Base-by-base conservation (phyloP, 23 tunicate species). In the Phallusia fumigata region DNA sequence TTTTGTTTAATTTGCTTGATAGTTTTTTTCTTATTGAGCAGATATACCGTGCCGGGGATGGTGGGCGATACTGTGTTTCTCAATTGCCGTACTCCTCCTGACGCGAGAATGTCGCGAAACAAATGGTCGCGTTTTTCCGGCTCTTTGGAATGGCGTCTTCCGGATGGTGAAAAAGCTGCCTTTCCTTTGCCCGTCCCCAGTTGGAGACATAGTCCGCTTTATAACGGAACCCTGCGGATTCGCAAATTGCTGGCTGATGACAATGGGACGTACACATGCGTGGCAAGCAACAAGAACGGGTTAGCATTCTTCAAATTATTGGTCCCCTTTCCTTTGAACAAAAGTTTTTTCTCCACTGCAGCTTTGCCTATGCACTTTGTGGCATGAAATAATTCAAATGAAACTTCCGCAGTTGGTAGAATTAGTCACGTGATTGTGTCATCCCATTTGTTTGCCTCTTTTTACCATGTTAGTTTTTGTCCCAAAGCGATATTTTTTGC, bases 131-230 rank as follows among this genome's bases (percentile, higher is more conserved):
- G 80, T 6, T 44, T 26, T 35, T 19, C 44, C 77, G 51, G 52
- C 5, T 36, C 45, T 35, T 31, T 77, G 19, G 44, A 33, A 21
- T 86, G 90, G 90, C 34, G 31, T 2, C 83, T 81, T 52, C 90
- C 90, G 30, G 33, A 77, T 35, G 90, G 90, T 47, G 90, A 74
- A 19, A 18, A 30, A 11, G 84, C 84, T 34, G 80, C 79, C 1
- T 86, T 86, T 73, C 90, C 90, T 8, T 40, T 49, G 0, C 90
- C 90, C 0, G 51, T 80, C 5, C 90, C 84, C 40, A 80, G 73
- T 32, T 86, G 83, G 80, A 77, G 90, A 64, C 90, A 86, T 80
- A 73, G 84, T 36, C 80, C 80, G 32, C 80, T 50, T 65, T 34
- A 35, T 31, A 86, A 86, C 35, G 90, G 84, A 12, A 86, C 90